Base-by-base conservation (phyloP, 2,797 vertebrate genomes). In the Gephyroberyx darwinii region DNA sequence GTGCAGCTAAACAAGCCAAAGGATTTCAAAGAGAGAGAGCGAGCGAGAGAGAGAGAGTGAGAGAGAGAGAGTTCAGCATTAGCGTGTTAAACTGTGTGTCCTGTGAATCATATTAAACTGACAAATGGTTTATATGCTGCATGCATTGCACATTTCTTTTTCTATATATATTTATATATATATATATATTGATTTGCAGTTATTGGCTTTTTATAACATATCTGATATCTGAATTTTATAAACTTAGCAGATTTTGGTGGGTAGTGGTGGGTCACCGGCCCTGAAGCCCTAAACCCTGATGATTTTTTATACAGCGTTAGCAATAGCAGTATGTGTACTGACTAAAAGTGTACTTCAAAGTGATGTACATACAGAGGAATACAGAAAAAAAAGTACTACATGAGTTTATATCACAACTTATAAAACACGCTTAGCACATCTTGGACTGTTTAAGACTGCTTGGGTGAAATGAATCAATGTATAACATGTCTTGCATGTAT, bases 1-100 rank as follows among this genome's bases (percentile, higher is more conserved):
- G 67, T 56, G 69, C 71, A 77, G 68, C 78, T 54, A 84, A 86
- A 87, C 75, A 84, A 83, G 62, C 75, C 70, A 82, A 57, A 75
- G 41, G 62, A 64, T 72, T 78, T 71, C 50, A 62, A 60, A 65
- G 45, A 16, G 8, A 6, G 30, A 70, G 56, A 48, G 54, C 66
- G 43, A 65, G 45, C 73, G 43, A 71, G 57, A 69, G 71, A 73
- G 73, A 72, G 31, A 19, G 10, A 56, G 57, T 68, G 30, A 16
- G 8, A 54, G 60, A 66, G 35, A 51, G 43, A 50, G 19, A 5
- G 14, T 64, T 80, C 65, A 50, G 53, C 67, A 62, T 64, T 16
- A 33, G n/a, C 35, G 57, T 64, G 69, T 75, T 83, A 59, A 1
- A 58, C 45, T 65, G 57, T 43, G 17, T 47, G 57, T 64, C 72